A percentile compares a stretch with the other conserved stretches of the same genome.
phyloP scores from a whole-genome alignment of 2,797 vertebrate species.

The Cossypha niveicapilla region DNA sequence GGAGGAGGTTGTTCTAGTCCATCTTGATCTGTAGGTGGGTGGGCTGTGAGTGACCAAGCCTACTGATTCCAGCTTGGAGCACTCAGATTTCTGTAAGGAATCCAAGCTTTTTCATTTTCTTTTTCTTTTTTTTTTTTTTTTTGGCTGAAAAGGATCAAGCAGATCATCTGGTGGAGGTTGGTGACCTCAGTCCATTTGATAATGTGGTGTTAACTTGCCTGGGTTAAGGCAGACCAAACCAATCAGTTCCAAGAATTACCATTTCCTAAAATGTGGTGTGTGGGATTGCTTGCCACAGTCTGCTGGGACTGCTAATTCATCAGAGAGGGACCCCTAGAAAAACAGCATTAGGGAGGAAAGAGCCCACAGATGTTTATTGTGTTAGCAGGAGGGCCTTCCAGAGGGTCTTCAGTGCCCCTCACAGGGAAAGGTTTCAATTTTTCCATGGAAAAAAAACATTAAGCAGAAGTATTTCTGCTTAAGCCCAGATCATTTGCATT shows the following conservation, averaged over 20 bases:
- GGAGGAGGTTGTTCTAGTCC: slow-evolving; percentile 23
- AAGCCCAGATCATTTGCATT: slow-evolving; percentile 15
- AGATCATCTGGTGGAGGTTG: background rate
- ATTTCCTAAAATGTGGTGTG: slow-evolving; percentile 27
- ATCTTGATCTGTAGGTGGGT: slow-evolving; percentile 59
- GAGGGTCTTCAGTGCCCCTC: background rate
- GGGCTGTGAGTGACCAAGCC: slow-evolving; percentile 47
- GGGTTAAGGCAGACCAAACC: background rate
- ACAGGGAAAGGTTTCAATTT: background rate
- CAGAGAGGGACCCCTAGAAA: slow-evolving; percentile 22
- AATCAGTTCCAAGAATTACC: slow-evolving; percentile 3
- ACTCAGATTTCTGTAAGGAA: slow-evolving; percentile 30
- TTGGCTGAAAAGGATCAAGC: background rate
- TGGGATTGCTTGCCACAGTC: background rate
- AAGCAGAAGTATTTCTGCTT: background rate
- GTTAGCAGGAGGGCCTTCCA: slow-evolving; percentile 31
- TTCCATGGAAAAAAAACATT: background rate
- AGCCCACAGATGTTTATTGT: slow-evolving; percentile 42
- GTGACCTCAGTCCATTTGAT: slow-evolving; percentile 47
- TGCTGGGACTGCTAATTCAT: slow-evolving; percentile 40
- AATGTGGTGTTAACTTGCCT: slow-evolving; percentile 49
- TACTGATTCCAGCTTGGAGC: slow-evolving; percentile 10
- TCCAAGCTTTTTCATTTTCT: background rate
- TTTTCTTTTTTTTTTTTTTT: background rate
- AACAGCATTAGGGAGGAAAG: background rate